These are phyloP conservation scores for Arrhamphus sclerolepis DNA, from an alignment of 2,797 vertebrate genomes.

Conservation along the genomic window DNA sequence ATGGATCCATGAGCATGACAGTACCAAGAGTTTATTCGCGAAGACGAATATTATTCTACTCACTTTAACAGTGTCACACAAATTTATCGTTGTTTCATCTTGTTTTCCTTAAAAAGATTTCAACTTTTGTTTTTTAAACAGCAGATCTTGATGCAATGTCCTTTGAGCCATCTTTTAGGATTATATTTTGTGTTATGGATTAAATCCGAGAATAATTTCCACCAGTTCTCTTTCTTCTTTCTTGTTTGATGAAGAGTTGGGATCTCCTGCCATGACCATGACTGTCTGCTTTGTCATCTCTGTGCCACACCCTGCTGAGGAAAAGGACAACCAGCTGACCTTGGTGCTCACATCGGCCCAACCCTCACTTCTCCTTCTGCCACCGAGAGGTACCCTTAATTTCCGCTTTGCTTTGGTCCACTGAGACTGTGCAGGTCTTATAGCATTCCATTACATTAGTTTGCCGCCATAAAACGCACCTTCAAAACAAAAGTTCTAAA, in stretches of 20 bases:
- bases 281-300: constrained; percentile 75
- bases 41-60: constrained; percentile 27
- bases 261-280: constrained; percentile 69
- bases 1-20: constrained; percentile 34
- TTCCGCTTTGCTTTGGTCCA: constrained; percentile 28
- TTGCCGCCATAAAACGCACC: background rate
- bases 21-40: too few species aligned
- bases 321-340: constrained; percentile 77
- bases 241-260: constrained; percentile 54
- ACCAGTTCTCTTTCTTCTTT: constrained; percentile 16
- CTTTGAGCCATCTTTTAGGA: constrained; percentile 29
- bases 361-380: constrained; percentile 35
- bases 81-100: constrained; percentile 5
- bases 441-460: constrained; percentile 22
- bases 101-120: background rate
- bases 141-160: constrained; percentile 3
- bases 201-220: constrained; percentile 10
- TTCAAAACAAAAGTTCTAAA: constrained; percentile 11
- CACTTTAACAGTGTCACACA: constrained; percentile 8
- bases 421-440: constrained; percentile 24
- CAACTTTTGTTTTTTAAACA: constrained; percentile 11
- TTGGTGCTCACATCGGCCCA: constrained; percentile 68
- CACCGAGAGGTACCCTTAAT: constrained; percentile 41
- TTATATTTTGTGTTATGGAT: constrained; percentile 19
- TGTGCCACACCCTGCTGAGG: constrained; percentile 75